Evolutionary conservation across 2,797 vertebrate species (phyloP), one percentile per base, ranked within the genome.

Genomic region (Anas flavirostris): DNA sequence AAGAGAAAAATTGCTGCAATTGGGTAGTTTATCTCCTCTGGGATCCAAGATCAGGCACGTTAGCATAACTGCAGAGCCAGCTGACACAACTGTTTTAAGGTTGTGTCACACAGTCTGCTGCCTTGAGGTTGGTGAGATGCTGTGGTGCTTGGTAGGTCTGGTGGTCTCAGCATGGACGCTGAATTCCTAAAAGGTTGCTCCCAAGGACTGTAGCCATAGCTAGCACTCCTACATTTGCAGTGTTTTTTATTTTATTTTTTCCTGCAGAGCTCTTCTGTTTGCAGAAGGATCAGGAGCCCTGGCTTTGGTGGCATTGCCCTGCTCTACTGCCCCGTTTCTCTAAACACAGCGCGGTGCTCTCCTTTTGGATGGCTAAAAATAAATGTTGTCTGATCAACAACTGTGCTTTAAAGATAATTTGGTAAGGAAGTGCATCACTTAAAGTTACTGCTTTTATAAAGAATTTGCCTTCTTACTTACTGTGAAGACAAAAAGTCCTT

Each of bases 1-100:
- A 62, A 5, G 48, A 80, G 84, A 91, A 77, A 93, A 93, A 84
- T 91, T 53, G 44, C 72, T 68, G 90, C 81, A 83, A 43, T 53
- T 91, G 88, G 67, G 14, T 59, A 43, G 77, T 79, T 91, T 84
- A 15, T 73, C 72, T 93, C 67, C 0, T 0, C 81, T 68, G 88
- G 88, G 75, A 86, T 53, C 83, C n/a, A n/a, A 39, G 63, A n/a
- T 10, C 78, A 87, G 60, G 67, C 0, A 0, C 0, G 3, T 88
- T 93, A 73, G 74, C 59, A 12, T 70, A 68, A 5, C 70, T 43
- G 72, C 46, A 16, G 59, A 79, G 77, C 77, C 72, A 82, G 80
- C 63, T 8, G 0, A 46, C 63, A 62, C 9, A 1, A 39, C 2
- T 0, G n/a, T 8, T 10, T 48, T 39, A 56, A 82, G 56, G 72